phyloP scores from a whole-genome alignment of 2,797 vertebrate species.

The Fringilla coelebs region DNA sequence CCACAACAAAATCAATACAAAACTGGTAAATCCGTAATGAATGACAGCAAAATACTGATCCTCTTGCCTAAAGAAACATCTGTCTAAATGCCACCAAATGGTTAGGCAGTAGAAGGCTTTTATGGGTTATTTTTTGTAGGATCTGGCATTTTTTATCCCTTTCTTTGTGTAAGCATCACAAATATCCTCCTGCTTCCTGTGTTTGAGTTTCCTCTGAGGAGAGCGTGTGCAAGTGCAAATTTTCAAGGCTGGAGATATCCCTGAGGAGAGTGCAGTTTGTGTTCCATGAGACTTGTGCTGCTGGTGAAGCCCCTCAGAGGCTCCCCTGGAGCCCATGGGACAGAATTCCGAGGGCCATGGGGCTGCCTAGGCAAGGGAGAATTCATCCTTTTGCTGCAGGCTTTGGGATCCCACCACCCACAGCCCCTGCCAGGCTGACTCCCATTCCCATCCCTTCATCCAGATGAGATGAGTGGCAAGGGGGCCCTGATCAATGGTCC shows the following conservation, averaged over 20 bases:
- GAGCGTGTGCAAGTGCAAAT: neutral
- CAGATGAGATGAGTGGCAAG: too few species aligned
- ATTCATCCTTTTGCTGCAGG: neutral
- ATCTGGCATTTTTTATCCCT: neutral
- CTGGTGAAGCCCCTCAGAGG: neutral
- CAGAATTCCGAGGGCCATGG: neutral
- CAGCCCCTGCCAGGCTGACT: accelerated
- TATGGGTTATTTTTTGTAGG: neutral
- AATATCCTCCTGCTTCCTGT: neutral
- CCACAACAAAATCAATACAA: conserved; percentile 70
- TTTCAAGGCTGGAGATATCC: neutral
- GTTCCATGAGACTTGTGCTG: neutral
- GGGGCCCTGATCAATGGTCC: neutral
- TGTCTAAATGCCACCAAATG: conserved; percentile 35
- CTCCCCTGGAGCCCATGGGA: accelerated
- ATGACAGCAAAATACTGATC: conserved; percentile 70
- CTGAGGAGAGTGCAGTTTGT: neutral
- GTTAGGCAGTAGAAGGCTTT: conserved; percentile 23
- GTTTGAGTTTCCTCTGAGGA: neutral
- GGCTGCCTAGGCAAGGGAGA: neutral
- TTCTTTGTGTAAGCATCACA: neutral
- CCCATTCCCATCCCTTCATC: neutral
- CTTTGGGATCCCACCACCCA: neutral
- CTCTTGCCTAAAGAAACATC: conserved; percentile 53
- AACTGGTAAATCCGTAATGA: conserved; percentile 73